These are phyloP conservation scores for Xylota sylvarum DNA, from an alignment of 2,888 invertebrate species.

Conservation along the genomic window DNA sequence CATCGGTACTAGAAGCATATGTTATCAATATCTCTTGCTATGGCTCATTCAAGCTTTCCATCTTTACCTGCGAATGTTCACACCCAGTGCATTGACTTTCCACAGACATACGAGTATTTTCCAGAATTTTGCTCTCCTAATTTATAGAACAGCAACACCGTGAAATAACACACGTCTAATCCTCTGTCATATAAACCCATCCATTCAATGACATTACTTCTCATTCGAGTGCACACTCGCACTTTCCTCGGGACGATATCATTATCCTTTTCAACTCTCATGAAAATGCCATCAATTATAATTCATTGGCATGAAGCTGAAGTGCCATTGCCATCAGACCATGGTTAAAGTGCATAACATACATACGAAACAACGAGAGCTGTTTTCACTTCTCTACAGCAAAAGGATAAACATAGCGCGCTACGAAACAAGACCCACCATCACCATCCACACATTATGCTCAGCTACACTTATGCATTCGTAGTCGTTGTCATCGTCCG, in stretches of 20 bases:
- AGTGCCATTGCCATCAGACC: constrained; percentile 44
- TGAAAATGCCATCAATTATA: constrained; percentile 67
- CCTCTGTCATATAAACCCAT: neutral
- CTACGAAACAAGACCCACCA: constrained; percentile 43
- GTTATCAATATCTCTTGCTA: too few relatives aligned
- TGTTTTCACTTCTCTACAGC: constrained; percentile 11
- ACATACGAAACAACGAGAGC: constrained; percentile 34
- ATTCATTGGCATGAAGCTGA: constrained; percentile 59
- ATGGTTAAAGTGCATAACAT: constrained; percentile 52
- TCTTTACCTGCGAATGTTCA: too few relatives aligned
- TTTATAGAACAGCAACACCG: too few relatives aligned
- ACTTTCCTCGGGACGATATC: constrained; percentile 1
- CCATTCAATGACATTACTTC: constrained; percentile 15
- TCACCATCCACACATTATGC: constrained; percentile 51
- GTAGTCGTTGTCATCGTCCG: constrained; percentile 33
- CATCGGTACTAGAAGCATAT: too few relatives aligned
- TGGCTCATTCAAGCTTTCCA: too few relatives aligned
- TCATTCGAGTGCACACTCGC: constrained; percentile 23
- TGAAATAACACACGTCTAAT: neutral
- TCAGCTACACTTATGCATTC: constrained; percentile 44
- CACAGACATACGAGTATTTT: too few relatives aligned
- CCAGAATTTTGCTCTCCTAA: too few relatives aligned
- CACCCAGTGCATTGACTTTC: too few relatives aligned
- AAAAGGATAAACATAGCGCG: constrained; percentile 42
- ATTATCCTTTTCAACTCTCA: constrained; percentile 50